Conservation (phyloP, 2,888 invertebrate species). For the Agriopis marginaria region DNA sequence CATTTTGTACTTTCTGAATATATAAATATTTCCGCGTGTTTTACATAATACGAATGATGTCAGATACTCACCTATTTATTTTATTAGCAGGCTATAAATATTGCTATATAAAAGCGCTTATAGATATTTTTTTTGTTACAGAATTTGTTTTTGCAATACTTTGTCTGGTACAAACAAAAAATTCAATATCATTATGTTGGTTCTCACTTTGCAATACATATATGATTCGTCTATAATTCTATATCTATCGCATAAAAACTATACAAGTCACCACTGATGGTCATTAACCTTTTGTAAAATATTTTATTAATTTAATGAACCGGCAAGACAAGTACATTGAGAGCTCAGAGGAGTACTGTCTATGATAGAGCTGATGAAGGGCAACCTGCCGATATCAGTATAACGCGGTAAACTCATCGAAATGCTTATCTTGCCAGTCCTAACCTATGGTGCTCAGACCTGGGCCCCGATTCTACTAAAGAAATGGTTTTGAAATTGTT, state of each 20-base stretch:
- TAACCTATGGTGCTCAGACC: too few relatives aligned
- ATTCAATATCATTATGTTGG: neutral
- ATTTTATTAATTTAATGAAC: neutral
- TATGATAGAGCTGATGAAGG: too few relatives aligned
- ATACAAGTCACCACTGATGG: neutral
- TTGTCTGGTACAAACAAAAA: neutral
- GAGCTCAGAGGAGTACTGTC: too few relatives aligned
- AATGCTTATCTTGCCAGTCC: too few relatives aligned
- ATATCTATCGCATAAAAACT: neutral
- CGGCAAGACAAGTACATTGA: too few relatives aligned
- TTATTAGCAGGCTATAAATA: neutral
- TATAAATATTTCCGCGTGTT: neutral
- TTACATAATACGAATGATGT: neutral
- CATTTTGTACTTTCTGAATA: neutral
- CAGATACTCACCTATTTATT: neutral
- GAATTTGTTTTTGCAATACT: neutral
- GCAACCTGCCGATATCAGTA: too few relatives aligned
- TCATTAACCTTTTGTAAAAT: slow-evolving; percentile 2
- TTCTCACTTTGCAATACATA: too few relatives aligned
- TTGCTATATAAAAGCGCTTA: neutral
- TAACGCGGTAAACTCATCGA: too few relatives aligned
- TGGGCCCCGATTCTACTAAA: too few relatives aligned
- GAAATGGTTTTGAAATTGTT: too few relatives aligned
- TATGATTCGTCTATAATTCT: too few relatives aligned
- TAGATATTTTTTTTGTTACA: too few relatives aligned